Percentiles rank a stretch among this genome's conserved stretches.
phyloP scores from a whole-genome alignment of 2,888 invertebrate genomes.

The Campoplex capitator region DNA sequence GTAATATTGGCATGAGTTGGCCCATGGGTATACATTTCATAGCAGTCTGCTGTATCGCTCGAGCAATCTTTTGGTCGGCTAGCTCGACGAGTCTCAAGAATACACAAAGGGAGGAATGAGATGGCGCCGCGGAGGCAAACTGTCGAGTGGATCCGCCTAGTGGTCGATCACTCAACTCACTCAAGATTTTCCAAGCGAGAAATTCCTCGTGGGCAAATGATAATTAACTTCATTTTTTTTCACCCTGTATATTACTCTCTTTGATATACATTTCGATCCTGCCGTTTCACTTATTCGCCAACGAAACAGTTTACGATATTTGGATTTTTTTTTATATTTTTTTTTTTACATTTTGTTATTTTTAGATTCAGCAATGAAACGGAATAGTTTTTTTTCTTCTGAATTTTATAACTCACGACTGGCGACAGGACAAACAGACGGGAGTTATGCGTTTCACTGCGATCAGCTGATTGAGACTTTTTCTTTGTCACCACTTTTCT shows the following conservation, averaged over 20 bases:
- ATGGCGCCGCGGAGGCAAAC: conserved; percentile 48
- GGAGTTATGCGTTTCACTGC: no score
- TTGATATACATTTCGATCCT: not conserved
- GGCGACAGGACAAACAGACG: no score
- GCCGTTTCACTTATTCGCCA: not conserved
- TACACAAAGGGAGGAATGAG: conserved; percentile 19
- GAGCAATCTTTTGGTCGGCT: conserved; percentile 23
- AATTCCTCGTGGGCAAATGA: not conserved
- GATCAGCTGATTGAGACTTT: no score
- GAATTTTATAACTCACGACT: no score
- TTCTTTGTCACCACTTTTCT: no score
- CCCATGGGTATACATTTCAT: not conserved
- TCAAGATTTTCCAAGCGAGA: not conserved
- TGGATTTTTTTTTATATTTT: no score
- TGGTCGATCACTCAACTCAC: conserved; percentile 42
- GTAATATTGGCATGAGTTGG: not conserved
- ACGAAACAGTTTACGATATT: no score
- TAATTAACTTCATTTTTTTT: not conserved
- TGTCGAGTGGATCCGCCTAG: conserved; percentile 54
- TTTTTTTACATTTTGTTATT: no score
- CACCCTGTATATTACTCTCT: not conserved
- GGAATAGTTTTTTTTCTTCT: no score
- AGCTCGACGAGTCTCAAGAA: conserved; percentile 38
- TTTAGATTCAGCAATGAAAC: no score
- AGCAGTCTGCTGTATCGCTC: conserved; percentile 26